A percentile compares a stretch with the other conserved stretches of the same genome.
Conservation (phyloP, 2,888 invertebrate species). For the Acanthosepion esculentum region DNA sequence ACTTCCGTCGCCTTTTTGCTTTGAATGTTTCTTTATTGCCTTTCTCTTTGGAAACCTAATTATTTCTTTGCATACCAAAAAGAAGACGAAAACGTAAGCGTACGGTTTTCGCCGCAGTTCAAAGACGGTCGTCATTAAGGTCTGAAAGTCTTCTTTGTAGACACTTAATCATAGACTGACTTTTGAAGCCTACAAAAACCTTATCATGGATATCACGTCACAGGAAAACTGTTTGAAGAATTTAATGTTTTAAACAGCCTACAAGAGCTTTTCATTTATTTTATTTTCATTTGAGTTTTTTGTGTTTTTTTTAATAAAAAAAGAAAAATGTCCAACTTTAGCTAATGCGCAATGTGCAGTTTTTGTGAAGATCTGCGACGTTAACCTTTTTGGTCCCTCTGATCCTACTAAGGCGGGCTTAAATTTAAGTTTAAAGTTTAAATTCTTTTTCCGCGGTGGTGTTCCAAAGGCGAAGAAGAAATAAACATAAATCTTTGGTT, state of each 20-base stretch:
- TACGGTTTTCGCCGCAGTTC: not conserved
- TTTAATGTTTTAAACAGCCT: slow-evolving; percentile 18
- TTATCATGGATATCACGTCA: not conserved
- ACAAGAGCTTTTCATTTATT: not conserved
- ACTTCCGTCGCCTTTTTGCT: not conserved
- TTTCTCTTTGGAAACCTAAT: not conserved
- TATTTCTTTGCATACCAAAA: slow-evolving; percentile 14
- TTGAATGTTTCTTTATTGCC: not conserved
- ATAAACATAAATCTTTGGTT: no score
- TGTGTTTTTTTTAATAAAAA: not conserved
- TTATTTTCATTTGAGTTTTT: not conserved
- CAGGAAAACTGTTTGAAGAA: not conserved
- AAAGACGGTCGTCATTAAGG: not conserved
- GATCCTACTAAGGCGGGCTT: no score
- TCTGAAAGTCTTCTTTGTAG: not conserved
- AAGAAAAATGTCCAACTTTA: not conserved
- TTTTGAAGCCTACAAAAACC: not conserved
- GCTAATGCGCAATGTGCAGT: not conserved
- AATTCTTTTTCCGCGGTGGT: no score
- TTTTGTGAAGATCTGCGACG: no score
- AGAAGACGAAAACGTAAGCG: not conserved
- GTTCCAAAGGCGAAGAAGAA: no score
- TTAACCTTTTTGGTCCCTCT: no score
- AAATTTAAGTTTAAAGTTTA: no score
- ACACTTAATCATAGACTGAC: not conserved